Evolutionary conservation across 2,888 invertebrate genomes (phyloP).

Genomic region (Xestia ashworthii): DNA sequence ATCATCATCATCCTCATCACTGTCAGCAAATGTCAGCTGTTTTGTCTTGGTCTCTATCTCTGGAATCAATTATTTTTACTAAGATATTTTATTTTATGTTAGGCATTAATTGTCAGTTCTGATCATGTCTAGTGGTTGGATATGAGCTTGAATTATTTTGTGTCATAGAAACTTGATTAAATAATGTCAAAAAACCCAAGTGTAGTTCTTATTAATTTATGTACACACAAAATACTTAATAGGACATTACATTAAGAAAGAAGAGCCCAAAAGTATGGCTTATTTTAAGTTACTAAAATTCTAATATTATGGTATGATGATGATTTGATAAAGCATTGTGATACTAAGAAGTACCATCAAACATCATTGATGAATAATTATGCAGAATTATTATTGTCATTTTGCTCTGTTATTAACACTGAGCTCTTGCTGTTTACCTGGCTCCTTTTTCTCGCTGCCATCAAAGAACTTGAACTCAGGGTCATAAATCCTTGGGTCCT

Average conservation of each 20-base stretch:
- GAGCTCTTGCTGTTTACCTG: slow-evolving; percentile 69
- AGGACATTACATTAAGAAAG: too few species aligned
- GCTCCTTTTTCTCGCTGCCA: slow-evolving; percentile 82
- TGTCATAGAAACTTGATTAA: not conserved
- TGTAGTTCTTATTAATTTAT: too few species aligned
- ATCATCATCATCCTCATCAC: slow-evolving; percentile 79
- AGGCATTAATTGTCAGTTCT: not conserved
- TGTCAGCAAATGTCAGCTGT: slow-evolving; percentile 85
- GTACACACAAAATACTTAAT: too few species aligned
- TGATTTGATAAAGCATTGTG: not conserved
- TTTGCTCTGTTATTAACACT: not conserved
- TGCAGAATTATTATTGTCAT: not conserved
- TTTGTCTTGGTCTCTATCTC: slow-evolving; percentile 78
- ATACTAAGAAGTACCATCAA: not conserved
- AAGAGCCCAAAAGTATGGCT: too few species aligned
- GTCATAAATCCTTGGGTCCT: slow-evolving; percentile 97
- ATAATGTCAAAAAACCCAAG: not conserved
- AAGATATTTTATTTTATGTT: not conserved
- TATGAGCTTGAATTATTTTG: not conserved
- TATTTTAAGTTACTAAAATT: not conserved
- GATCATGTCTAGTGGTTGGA: not conserved
- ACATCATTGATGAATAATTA: not conserved
- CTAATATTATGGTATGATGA: not conserved
- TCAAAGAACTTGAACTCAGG: slow-evolving; percentile 93
- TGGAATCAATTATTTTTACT: slow-evolving; percentile 62